A percentile compares a stretch with the other conserved stretches of the same genome.
Conservation (phyloP, 2,113 vertebrate genomes). For the Burhinus oedicnemus region DNA sequence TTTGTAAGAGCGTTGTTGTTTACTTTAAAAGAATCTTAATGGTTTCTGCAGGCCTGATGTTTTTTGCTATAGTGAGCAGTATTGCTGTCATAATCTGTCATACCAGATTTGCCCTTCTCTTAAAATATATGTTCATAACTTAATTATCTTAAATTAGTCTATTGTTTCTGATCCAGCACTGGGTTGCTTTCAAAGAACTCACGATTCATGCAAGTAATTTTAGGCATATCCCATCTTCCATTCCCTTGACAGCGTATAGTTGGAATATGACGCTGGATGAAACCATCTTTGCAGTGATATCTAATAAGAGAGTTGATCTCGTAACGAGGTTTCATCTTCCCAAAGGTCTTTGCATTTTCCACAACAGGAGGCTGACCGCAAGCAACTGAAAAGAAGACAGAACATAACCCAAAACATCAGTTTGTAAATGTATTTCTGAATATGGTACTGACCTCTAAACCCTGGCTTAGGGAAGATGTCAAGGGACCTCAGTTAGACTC, state of each 20-base stretch:
- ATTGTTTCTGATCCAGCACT: not conserved
- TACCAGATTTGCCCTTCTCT: not conserved
- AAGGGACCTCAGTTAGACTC: not conserved
- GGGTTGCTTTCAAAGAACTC: slow-evolving; percentile 77
- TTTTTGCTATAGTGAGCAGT: not conserved
- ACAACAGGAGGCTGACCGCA: slow-evolving; percentile 94
- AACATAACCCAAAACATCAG: not conserved
- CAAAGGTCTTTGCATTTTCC: slow-evolving; percentile 92
- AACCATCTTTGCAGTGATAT: slow-evolving; percentile 93
- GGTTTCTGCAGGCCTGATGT: not conserved
- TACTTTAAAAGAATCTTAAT: not conserved
- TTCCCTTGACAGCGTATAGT: slow-evolving; percentile 92
- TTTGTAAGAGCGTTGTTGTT: not conserved
- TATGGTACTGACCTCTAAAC: not conserved
- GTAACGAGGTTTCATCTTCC: slow-evolving; percentile 87
- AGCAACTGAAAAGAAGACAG: slow-evolving; percentile 79
- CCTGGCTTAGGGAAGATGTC: not conserved
- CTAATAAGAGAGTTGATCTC: slow-evolving; percentile 96
- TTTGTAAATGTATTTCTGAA: not conserved
- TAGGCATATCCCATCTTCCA: slow-evolving; percentile 92
- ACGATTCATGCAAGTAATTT: slow-evolving; percentile 95
- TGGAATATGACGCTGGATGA: slow-evolving; percentile 94
- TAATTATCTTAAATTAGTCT: not conserved
- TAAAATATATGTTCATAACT: not conserved
- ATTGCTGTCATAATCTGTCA: not conserved